These are phyloP conservation scores for Hermaeophaga mercurialis DNA, from an alignment of 2,888 invertebrate genomes.

Conservation along the genomic window DNA sequence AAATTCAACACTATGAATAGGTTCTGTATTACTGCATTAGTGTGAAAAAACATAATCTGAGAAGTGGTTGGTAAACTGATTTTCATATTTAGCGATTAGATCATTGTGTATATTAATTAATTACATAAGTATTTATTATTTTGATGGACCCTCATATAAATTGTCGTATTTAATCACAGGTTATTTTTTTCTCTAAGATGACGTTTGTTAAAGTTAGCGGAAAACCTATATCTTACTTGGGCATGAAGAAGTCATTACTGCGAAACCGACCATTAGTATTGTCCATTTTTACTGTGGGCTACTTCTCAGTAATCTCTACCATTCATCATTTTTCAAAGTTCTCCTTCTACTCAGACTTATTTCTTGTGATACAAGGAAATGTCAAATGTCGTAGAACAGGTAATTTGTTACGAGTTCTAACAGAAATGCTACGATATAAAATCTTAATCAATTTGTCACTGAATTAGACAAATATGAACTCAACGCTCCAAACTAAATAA, in stretches of 20 bases:
- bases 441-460: conserved; percentile 7
- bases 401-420: conserved; percentile 6
- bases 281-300: conserved; percentile 13
- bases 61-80: no score
- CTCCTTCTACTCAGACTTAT: conserved; percentile 1
- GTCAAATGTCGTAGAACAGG: conserved; percentile 13
- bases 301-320: conserved; percentile 13
- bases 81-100: no score
- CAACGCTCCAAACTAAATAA: no score
- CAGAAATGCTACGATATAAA: conserved; percentile 7
- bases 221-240: not conserved
- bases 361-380: not conserved
- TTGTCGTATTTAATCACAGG: conserved; percentile 32
- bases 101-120: no score
- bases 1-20: no score
- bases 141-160: no score
- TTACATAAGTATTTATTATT: no score
- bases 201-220: not conserved
- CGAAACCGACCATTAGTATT: conserved; percentile 10
- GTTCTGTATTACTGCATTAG: no score
- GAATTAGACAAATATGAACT: no score
- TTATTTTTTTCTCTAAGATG: conserved; percentile 16
- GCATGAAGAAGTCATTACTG: conserved; percentile 5
- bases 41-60: no score
- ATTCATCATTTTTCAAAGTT: conserved; percentile 13